Percentiles rank a stretch among this genome's conserved stretches.
These are phyloP conservation scores for Boulengeromyrus knoepffleri DNA, from an alignment of 2,113 vertebrate genomes.

Conservation along the genomic window DNA sequence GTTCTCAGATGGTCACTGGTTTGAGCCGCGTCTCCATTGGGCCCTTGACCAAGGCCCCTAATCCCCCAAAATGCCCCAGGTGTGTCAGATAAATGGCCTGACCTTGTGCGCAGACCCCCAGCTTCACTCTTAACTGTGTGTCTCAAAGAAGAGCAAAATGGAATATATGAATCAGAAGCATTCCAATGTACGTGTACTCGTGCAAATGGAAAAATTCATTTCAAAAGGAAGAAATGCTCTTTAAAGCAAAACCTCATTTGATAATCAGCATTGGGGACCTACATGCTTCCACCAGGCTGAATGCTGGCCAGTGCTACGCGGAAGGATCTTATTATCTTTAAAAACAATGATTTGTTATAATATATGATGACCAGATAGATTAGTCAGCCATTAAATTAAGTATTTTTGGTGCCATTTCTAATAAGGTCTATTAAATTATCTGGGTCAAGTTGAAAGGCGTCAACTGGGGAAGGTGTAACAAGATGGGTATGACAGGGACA, in stretches of 20 bases:
- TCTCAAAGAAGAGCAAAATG: neutral
- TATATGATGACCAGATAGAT: neutral
- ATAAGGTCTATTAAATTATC: neutral
- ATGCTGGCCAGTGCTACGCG: neutral
- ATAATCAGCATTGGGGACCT: neutral
- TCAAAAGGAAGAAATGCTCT: neutral
- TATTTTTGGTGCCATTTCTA: neutral
- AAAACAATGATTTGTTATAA: neutral
- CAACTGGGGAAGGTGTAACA: neutral
- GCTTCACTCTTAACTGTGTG: neutral
- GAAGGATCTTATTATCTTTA: neutral
- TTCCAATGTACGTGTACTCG: neutral
- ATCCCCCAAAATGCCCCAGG: neutral
- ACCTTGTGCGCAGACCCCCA: neutral
- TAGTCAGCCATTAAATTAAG: neutral
- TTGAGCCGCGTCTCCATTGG: neutral
- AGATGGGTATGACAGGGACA: neutral
- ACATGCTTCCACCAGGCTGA: neutral
- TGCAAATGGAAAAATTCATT: neutral
- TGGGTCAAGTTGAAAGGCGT: neutral
- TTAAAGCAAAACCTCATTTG: neutral
- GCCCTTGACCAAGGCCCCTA: neutral
- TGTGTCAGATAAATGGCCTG: neutral
- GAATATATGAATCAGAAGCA: neutral
- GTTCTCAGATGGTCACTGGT: neutral